Base-by-base conservation (phyloP, 2,888 invertebrate species). In the Hypena proboscidalis region DNA sequence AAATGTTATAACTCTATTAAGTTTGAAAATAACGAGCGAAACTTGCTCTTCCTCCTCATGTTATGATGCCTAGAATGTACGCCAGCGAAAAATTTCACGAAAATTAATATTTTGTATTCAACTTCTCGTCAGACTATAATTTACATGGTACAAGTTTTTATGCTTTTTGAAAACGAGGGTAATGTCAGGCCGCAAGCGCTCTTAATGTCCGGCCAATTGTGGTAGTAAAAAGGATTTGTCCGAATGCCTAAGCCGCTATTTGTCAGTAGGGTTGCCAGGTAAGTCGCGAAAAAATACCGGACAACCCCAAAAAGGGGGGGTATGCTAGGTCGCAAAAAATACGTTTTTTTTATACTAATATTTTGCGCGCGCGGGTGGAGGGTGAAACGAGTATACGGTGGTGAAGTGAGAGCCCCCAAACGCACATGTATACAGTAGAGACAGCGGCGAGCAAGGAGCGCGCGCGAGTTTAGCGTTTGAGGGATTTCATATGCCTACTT, bases 1-100 rank as follows among this genome's bases (percentile, higher is more conserved):
- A 63, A 59, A 59, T 40, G 41, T 54, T 29, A 21, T 31, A 44
- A 49, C 17, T 43, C 39, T 11, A 29, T 39, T 44, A 43, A 46
- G 35, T 41, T 43, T 41, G 43, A 26, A 45, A 45, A 36, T 34
- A 37, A 31, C 45, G 33, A 31, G 26, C 29, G 25, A 39, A 60
- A 51, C 21, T 57, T 51, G n/a, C 31, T 22, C 30, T 9, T 36
- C 36, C 27, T 31, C 20, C 26, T 29, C n/a, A 6, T 15, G 9
- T 30, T 11, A 33, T 39, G 42, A 60, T 56, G 45, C 44, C 45
- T 8, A 35, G 19, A 35, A 42, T 58, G 26, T 44, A 15, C 32
- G 39, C 19, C 17, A 30, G 11, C 10, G 1, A 3, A 8, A 35
- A 56, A 59, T 49, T 27, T 35, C 34, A 37, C 7, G 7, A 25